These are phyloP conservation scores for Anthonomus grandis DNA, from an alignment of 1,140 invertebrate species.

Conservation along the genomic window DNA sequence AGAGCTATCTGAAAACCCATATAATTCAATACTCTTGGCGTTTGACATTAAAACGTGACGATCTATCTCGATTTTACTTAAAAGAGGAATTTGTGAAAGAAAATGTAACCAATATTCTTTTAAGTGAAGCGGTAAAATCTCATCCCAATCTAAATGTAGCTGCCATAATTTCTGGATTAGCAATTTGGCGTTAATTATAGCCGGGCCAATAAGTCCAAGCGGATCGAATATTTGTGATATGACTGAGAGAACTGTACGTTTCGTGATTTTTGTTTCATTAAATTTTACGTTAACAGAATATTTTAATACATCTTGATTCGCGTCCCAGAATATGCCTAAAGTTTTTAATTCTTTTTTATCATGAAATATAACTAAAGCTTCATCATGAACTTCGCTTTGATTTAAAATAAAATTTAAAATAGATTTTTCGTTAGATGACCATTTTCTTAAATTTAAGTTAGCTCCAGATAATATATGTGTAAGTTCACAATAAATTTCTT, in stretches of 20 bases:
- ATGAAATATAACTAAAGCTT: constrained; percentile 9
- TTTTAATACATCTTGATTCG: neutral
- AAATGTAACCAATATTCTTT: constrained; percentile 1
- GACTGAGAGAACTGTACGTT: constrained; percentile 35
- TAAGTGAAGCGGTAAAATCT: constrained; percentile 7
- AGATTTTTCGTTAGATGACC: constrained; percentile 9
- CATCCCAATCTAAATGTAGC: constrained; percentile 46
- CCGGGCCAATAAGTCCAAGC: constrained; percentile 38
- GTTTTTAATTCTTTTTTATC: constrained; percentile 14
- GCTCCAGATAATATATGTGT: constrained; percentile 12
- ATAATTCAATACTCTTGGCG: constrained; percentile 9
- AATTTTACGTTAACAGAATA: constrained; percentile 2
- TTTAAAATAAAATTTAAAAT: constrained; percentile 1
- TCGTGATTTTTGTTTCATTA: constrained; percentile 20
- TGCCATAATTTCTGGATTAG: constrained; percentile 48
- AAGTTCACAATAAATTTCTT: constrained; percentile 16
- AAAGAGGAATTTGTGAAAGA: neutral
- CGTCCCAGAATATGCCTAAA: constrained; percentile 8
- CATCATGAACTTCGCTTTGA: neutral
- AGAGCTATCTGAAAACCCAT: constrained; percentile 43
- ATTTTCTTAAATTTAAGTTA: constrained; percentile 18
- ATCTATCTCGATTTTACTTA: constrained; percentile 5
- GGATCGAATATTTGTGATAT: constrained; percentile 37
- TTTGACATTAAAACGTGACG: constrained; percentile 4
- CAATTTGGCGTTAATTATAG: constrained; percentile 44